Percentiles rank a stretch among this genome's conserved stretches.
phyloP scores from a whole-genome alignment of 2,888 invertebrate genomes.

The Diachrysia chrysitis region DNA sequence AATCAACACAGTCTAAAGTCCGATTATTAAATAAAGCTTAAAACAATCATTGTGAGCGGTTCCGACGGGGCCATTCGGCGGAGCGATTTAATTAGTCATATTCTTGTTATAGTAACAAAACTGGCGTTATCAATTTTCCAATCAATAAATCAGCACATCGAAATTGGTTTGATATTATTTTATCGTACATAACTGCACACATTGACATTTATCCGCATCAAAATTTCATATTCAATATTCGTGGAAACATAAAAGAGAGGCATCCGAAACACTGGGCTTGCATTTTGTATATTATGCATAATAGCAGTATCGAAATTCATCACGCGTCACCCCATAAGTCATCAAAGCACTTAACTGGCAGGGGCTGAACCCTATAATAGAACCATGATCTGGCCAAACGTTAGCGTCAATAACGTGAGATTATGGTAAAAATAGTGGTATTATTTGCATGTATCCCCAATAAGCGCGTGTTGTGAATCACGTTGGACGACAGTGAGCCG shows the following conservation, averaged over 20 bases:
- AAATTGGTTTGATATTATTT: constrained; percentile 40
- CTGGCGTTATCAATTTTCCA: constrained; percentile 51
- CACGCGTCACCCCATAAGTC: constrained; percentile 43
- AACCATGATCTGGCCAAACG: constrained; percentile 48
- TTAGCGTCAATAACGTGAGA: constrained; percentile 51
- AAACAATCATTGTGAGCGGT: constrained; percentile 46
- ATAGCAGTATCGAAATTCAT: constrained; percentile 50
- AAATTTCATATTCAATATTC: constrained; percentile 10
- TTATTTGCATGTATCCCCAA: constrained; percentile 54
- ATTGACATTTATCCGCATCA: constrained; percentile 12
- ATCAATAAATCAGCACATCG: constrained; percentile 50
- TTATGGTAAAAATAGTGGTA: constrained; percentile 55
- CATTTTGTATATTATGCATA: constrained; percentile 37
- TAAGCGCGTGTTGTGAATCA: constrained; percentile 50
- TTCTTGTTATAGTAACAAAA: constrained; percentile 52
- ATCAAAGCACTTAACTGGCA: constrained; percentile 42
- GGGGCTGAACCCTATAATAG: constrained; percentile 44
- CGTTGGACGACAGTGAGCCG: constrained; percentile 69
- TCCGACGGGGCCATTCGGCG: constrained; percentile 29
- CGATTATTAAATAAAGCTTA: constrained; percentile 50
- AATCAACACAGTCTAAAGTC: constrained; percentile 37
- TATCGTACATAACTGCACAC: constrained; percentile 22
- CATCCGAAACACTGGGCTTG: constrained; percentile 10
- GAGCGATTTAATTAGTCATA: constrained; percentile 51
- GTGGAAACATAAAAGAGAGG: constrained; percentile 10